phyloP scores from a whole-genome alignment of 2,113 vertebrate genomes.

The Eulacestoma nigropectus region DNA sequence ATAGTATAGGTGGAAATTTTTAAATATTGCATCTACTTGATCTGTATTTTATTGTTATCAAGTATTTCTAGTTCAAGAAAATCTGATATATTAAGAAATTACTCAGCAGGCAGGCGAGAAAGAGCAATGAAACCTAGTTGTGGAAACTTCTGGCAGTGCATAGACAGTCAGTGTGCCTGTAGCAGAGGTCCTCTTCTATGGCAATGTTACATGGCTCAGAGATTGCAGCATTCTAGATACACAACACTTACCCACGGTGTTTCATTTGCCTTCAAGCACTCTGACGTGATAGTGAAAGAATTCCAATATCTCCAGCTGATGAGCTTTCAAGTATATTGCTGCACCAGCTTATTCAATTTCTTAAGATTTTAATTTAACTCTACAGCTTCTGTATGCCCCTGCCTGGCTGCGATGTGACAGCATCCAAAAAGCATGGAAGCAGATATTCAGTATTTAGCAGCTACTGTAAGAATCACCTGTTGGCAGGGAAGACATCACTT shows the following conservation, averaged over 20 bases:
- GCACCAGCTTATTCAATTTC: background rate
- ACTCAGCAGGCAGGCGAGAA: background rate
- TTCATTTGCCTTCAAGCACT: background rate
- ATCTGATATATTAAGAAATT: background rate
- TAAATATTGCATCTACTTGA: background rate
- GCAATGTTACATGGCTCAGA: background rate
- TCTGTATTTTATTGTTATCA: background rate
- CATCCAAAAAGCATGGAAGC: background rate
- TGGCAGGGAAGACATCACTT: background rate
- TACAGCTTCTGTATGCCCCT: background rate
- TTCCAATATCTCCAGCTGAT: background rate
- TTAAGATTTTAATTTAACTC: background rate
- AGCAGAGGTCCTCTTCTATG: background rate
- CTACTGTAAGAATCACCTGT: background rate
- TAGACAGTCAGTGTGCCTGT: background rate
- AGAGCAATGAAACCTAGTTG: background rate
- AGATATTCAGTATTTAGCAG: background rate
- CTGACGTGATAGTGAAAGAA: background rate
- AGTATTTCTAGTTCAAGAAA: background rate
- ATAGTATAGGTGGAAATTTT: background rate
- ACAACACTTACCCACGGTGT: fast-evolving
- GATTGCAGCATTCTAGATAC: background rate
- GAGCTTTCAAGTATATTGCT: background rate
- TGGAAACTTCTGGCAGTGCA: background rate
- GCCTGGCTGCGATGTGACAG: background rate